Evolutionary conservation across 2,888 invertebrate genomes (phyloP).

Genomic region (Flexamia atlantica): DNA sequence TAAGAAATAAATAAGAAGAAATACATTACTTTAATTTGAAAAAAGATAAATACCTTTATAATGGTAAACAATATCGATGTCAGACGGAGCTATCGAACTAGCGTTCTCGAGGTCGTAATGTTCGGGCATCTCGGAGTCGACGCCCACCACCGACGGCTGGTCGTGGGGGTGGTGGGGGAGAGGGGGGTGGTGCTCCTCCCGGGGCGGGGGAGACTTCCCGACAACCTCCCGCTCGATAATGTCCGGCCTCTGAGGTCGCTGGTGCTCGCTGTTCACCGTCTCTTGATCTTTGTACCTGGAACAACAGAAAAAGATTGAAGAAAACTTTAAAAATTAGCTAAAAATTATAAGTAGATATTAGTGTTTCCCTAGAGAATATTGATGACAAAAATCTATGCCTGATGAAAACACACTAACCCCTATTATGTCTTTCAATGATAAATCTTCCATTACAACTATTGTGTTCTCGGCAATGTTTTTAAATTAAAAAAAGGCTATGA

Average conservation of each 20-base stretch:
- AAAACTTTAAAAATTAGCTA: too few species aligned
- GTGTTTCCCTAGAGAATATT: too few species aligned
- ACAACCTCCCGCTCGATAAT: constrained; percentile 95
- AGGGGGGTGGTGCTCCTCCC: constrained; percentile 89
- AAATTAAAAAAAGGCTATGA: too few species aligned
- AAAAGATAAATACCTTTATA: constrained; percentile 89
- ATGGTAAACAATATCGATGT: constrained; percentile 97
- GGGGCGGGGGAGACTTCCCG: constrained; percentile 88
- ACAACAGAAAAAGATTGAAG: too few species aligned
- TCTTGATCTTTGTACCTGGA: constrained; percentile 88
- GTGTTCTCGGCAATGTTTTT: too few species aligned
- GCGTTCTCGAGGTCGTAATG: constrained; percentile 98
- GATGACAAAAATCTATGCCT: too few species aligned
- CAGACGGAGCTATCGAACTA: constrained; percentile 97
- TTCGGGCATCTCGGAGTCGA: constrained; percentile 87
- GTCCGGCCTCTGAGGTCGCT: constrained; percentile 92
- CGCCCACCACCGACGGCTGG: constrained; percentile 81
- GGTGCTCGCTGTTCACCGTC: constrained; percentile 78
- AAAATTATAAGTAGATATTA: too few species aligned
- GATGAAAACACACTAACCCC: too few species aligned
- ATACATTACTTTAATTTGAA: too few species aligned
- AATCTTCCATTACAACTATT: too few species aligned
- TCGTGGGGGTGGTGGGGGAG: constrained; percentile 85
- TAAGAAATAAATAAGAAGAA: too few species aligned
- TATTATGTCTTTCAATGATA: too few species aligned